A percentile compares a stretch with the other conserved stretches of the same genome.
These are phyloP conservation scores for Dryas iulia DNA, from an alignment of 1,140 invertebrate genomes.

Conservation along the genomic window DNA sequence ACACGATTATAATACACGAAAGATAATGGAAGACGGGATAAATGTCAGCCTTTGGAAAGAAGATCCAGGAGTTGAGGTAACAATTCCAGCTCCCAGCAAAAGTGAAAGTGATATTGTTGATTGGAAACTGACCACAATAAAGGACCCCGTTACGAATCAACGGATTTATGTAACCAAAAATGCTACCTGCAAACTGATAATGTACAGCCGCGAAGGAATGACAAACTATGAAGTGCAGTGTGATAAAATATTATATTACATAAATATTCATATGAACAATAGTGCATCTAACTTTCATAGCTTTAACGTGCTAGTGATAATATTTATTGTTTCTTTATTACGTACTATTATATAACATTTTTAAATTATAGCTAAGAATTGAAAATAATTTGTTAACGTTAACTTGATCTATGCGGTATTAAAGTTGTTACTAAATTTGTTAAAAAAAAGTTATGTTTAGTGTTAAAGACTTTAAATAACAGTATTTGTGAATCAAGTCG, in stretches of 20 bases:
- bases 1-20: conserved; percentile 60
- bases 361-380: no score
- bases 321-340: conserved; percentile 26
- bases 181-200: conserved; percentile 59
- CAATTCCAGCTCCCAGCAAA: conserved; percentile 29
- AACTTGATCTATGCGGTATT: no score
- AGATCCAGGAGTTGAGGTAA: conserved; percentile 35
- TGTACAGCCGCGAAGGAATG: conserved; percentile 67
- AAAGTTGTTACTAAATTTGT: no score
- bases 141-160: conserved; percentile 58
- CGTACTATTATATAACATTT: neutral
- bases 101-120: conserved; percentile 48
- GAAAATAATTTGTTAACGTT: no score
- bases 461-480: no score
- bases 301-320: conserved; percentile 28
- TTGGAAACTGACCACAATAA: conserved; percentile 58
- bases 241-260: conserved; percentile 40
- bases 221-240: conserved; percentile 64
- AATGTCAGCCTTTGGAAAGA: conserved; percentile 65
- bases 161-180: conserved; percentile 57
- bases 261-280: conserved; percentile 39
- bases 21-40: conserved; percentile 61
- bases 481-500: no score
- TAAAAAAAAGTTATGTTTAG: no score
- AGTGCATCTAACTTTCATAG: conserved; percentile 30